Percentiles rank a stretch among this genome's conserved stretches.
Evolutionary conservation across 2,113 vertebrate species (phyloP).

Genomic region (Datnioides undecimradiatus): DNA sequence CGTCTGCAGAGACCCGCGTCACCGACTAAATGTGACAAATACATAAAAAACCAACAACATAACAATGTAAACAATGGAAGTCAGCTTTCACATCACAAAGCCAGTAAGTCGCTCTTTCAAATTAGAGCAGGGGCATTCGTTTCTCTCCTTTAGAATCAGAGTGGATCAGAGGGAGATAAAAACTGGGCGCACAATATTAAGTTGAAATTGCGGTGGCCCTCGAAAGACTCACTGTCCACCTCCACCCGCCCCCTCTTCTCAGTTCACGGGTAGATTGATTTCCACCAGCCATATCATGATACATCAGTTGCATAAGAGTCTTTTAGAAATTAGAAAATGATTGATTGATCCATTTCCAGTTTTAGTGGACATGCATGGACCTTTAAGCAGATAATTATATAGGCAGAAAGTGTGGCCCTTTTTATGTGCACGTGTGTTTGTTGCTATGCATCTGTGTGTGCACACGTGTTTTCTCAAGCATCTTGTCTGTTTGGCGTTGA

Average conservation of each 20-base stretch:
- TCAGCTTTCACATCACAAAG: constrained; percentile 34
- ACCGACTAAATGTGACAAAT: constrained; percentile 30
- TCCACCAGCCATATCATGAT: constrained; percentile 15
- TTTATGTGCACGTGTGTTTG: background rate
- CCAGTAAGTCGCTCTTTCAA: constrained; percentile 33
- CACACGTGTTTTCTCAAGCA: background rate
- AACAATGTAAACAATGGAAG: constrained; percentile 15
- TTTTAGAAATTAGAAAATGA: constrained; percentile 38
- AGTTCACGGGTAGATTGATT: constrained; percentile 50
- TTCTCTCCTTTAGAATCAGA: constrained; percentile 28
- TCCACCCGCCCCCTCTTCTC: constrained; percentile 1
- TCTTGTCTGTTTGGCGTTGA: constrained; percentile 23
- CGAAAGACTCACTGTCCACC: background rate
- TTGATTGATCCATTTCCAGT: constrained; percentile 15
- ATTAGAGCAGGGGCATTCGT: constrained; percentile 1
- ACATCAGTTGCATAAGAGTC: constrained; percentile 8
- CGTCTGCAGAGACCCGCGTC: background rate
- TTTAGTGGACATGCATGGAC: background rate
- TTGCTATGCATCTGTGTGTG: constrained; percentile 11
- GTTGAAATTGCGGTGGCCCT: constrained; percentile 16
- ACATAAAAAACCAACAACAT: background rate
- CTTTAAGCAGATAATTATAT: constrained; percentile 7
- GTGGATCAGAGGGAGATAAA: constrained; percentile 33
- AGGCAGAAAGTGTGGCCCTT: background rate
- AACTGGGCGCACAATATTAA: constrained; percentile 15